phyloP scores from a whole-genome alignment of 1,140 invertebrate genomes.

The Bombus confusus region DNA sequence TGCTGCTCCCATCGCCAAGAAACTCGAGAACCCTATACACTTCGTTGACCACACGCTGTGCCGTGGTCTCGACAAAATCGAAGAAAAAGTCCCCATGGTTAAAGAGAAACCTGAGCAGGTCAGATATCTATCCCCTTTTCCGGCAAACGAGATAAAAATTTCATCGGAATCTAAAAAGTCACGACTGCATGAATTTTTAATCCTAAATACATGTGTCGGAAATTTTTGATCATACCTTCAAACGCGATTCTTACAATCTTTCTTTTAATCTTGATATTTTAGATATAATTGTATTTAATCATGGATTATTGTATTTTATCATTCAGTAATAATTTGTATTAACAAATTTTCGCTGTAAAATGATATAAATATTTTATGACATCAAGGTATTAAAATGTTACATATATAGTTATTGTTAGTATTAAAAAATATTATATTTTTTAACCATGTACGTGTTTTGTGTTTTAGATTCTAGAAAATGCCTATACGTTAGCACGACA shows the following conservation, averaged over 20 bases:
- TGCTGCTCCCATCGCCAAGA: conserved; percentile 83
- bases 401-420: too few relatives aligned
- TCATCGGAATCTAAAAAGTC: background rate
- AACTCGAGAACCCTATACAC: conserved; percentile 85
- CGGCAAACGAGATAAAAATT: background rate
- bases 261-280: background rate
- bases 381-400: too few relatives aligned
- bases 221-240: background rate
- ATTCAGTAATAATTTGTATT: too few relatives aligned
- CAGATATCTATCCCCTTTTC: conserved; percentile 64
- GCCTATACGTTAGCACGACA: conserved; percentile 80
- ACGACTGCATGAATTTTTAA: background rate
- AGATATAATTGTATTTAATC: too few relatives aligned
- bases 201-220: background rate
- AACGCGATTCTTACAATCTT: background rate
- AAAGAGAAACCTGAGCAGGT: conserved; percentile 87
- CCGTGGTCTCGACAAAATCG: conserved; percentile 86
- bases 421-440: background rate
- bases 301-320: too few relatives aligned
- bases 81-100: conserved; percentile 87
- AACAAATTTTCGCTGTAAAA: too few relatives aligned
- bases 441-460: background rate
- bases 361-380: too few relatives aligned
- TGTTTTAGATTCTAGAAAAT: conserved; percentile 74
- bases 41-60: conserved; percentile 87